Evolutionary conservation across 2,888 invertebrate genomes (phyloP).

Genomic region (Dynastes hyllus): DNA sequence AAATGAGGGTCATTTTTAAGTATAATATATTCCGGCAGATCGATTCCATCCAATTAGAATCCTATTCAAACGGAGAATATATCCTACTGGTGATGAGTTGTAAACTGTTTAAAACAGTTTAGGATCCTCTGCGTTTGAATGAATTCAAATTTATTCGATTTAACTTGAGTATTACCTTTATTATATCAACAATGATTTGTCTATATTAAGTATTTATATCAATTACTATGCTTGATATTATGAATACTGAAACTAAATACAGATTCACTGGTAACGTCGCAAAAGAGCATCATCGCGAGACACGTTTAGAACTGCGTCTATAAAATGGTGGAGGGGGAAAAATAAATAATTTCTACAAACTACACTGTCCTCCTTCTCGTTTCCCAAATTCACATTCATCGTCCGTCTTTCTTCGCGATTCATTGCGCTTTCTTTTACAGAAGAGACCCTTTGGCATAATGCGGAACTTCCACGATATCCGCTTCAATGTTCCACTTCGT

Average conservation of each 20-base stretch:
- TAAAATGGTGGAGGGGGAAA: conserved; percentile 15
- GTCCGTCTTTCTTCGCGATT: conserved; percentile 1
- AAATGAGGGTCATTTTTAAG: not conserved
- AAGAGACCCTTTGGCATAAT: conserved; percentile 43
- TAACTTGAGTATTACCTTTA: conserved; percentile 34
- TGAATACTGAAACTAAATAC: conserved; percentile 40
- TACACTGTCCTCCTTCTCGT: conserved; percentile 51
- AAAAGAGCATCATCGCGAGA: conserved; percentile 23
- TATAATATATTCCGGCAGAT: not conserved
- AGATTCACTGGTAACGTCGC: conserved; percentile 45
- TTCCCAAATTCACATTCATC: conserved; percentile 18
- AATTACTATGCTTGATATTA: conserved; percentile 11
- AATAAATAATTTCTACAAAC: conserved; percentile 45
- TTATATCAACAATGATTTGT: conserved; percentile 7
- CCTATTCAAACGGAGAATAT: not conserved
- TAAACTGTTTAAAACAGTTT: not conserved
- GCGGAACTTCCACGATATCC: not conserved
- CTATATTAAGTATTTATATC: not conserved
- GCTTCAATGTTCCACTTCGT: conserved; percentile 52
- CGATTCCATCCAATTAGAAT: conserved; percentile 7
- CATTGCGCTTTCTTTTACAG: not conserved
- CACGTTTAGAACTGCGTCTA: conserved; percentile 5
- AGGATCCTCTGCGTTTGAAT: not conserved
- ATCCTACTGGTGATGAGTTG: no score
- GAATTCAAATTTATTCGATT: conserved; percentile 26